Percentiles rank a stretch among this genome's conserved stretches.
Conservation (phyloP, 2,797 vertebrate species). For the Sternotherus odoratus region DNA sequence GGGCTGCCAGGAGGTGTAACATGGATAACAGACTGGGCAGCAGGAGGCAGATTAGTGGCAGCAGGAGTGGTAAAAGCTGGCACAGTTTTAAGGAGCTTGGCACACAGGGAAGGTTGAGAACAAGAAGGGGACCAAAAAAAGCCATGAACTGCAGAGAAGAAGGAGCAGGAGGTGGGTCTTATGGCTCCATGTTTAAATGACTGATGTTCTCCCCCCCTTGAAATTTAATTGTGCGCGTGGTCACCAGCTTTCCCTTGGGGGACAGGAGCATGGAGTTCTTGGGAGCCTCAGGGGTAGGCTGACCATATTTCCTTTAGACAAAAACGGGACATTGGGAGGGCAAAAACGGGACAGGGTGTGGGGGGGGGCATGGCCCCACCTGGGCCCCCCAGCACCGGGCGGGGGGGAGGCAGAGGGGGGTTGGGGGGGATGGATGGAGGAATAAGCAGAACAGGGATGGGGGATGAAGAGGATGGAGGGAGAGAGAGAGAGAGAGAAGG, state of each 20-base stretch:
- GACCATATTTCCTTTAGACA: too few relatives aligned
- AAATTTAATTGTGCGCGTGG: not conserved
- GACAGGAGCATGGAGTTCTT: not conserved
- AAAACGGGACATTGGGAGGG: too few relatives aligned
- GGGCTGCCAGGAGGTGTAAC: not conserved
- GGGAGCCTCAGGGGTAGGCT: not conserved
- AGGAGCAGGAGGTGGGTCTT: not conserved
- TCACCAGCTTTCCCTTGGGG: conserved; percentile 5
- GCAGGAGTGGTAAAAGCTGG: conserved; percentile 23
- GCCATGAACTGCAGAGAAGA: not conserved
- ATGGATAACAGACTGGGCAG: not conserved
- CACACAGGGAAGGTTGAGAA: conserved; percentile 17
- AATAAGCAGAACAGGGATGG: too few relatives aligned
- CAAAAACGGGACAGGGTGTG: too few relatives aligned
- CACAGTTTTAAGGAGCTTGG: conserved; percentile 41
- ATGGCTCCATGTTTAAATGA: not conserved
- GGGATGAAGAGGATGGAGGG: too few relatives aligned
- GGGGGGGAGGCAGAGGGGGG: too few relatives aligned
- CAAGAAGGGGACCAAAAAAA: not conserved
- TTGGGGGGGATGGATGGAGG: too few relatives aligned
- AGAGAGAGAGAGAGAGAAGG: too few relatives aligned
- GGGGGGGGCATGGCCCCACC: too few relatives aligned
- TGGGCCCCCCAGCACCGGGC: too few relatives aligned
- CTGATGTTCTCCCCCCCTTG: not conserved
- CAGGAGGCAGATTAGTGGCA: conserved; percentile 21